Percentiles rank a stretch among this genome's conserved stretches.
These are phyloP conservation scores for Nesidiocoris tenuis DNA, from an alignment of 2,888 invertebrate genomes.

Conservation along the genomic window DNA sequence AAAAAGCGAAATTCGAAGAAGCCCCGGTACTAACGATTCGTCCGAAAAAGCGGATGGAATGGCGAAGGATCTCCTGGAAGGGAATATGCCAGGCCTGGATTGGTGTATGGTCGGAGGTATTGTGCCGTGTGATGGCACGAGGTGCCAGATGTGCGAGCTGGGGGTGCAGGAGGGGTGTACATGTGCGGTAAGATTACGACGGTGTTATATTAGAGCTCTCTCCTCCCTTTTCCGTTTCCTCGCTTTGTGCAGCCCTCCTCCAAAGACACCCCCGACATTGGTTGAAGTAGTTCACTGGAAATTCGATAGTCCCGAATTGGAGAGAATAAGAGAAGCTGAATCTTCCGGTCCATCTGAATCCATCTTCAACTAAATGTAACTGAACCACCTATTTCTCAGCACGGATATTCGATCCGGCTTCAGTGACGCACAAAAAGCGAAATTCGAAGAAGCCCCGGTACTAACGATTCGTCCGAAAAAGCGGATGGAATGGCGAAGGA, in stretches of 20 bases:
- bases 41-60: not conserved
- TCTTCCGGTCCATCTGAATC: not conserved
- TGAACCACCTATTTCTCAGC: not conserved
- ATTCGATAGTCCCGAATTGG: not conserved
- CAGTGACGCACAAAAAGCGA: not conserved
- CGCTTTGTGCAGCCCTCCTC: not conserved
- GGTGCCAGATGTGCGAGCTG: no score
- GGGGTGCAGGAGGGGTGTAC: no score
- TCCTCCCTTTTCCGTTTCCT: not conserved
- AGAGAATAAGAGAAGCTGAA: not conserved
- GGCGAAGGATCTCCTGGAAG: not conserved
- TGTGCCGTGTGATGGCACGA: no score
- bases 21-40: not conserved
- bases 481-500: not conserved
- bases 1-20: not conserved
- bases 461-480: not conserved
- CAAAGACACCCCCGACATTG: not conserved
- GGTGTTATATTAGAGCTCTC: slow-evolving; percentile 26
- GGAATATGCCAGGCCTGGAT: no score
- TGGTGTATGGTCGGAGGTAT: no score
- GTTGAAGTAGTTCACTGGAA: not conserved
- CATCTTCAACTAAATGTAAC: not conserved
- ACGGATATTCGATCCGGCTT: not conserved
- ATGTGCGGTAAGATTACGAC: slow-evolving; percentile 1
- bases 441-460: not conserved